These are phyloP conservation scores for Anthopleura xanthogrammica DNA, from an alignment of 92 coral and sea anemone genomes.

Conservation along the genomic window DNA sequence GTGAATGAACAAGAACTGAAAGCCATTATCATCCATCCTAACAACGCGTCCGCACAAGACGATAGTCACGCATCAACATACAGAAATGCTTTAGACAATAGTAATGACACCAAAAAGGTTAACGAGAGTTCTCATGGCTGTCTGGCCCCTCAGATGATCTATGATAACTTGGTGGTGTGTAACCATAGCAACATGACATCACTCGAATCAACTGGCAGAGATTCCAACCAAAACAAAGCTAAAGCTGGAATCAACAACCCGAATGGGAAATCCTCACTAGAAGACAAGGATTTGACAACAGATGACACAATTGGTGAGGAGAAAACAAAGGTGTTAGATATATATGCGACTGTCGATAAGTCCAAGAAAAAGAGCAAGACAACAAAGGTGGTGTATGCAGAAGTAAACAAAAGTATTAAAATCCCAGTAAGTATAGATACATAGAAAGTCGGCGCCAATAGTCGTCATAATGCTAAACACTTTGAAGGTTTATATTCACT, in stretches of 20 bases:
- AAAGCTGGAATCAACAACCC: not conserved
- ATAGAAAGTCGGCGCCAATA: too few species aligned
- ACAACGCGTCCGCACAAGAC: not conserved
- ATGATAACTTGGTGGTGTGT: not conserved
- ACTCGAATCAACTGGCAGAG: not conserved
- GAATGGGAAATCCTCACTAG: not conserved
- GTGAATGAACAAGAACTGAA: not conserved
- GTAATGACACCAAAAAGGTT: not conserved
- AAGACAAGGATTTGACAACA: too few species aligned
- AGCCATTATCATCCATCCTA: not conserved
- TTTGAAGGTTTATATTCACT: too few species aligned
- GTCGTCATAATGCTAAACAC: not conserved
- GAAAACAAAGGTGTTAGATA: too few species aligned
- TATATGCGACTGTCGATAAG: too few species aligned
- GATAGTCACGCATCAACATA: not conserved
- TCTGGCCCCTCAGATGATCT: not conserved
- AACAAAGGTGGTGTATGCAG: slow-evolving; percentile 4
- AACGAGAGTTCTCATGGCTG: not conserved
- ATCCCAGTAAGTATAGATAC: not conserved
- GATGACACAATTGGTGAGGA: too few species aligned
- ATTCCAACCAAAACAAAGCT: not conserved
- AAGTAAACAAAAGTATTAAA: not conserved
- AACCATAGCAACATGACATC: not conserved
- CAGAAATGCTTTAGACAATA: not conserved
- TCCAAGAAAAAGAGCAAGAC: not conserved